These are phyloP conservation scores for Schizotus pectinicornis DNA, from an alignment of 2,888 invertebrate species.

Conservation along the genomic window DNA sequence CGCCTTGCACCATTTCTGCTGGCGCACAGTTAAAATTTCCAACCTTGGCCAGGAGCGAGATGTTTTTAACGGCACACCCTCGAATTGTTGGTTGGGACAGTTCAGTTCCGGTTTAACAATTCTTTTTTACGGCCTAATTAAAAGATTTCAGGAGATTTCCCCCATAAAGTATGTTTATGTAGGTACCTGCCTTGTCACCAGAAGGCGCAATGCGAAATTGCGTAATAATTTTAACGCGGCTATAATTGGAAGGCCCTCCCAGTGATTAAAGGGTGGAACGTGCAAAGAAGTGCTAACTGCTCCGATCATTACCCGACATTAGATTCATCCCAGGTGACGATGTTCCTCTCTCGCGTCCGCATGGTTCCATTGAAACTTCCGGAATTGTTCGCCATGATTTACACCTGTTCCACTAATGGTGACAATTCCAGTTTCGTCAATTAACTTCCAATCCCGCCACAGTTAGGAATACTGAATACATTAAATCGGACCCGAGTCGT, in stretches of 20 bases:
- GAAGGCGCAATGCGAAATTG: conserved; percentile 2
- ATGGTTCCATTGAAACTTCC: conserved; percentile 7
- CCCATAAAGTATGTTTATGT: conserved; percentile 5
- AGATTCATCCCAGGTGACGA: conserved; percentile 30
- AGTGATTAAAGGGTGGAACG: conserved; percentile 34
- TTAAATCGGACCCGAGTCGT: not conserved
- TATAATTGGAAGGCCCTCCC: conserved; percentile 31
- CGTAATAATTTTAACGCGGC: conserved; percentile 31
- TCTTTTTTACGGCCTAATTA: too few relatives aligned
- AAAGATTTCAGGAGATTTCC: too few relatives aligned
- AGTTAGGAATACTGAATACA: conserved; percentile 7
- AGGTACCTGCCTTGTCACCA: not conserved
- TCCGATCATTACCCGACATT: conserved; percentile 34
- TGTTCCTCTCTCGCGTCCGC: conserved; percentile 1
- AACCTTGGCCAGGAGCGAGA: too few relatives aligned
- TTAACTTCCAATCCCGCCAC: conserved; percentile 5
- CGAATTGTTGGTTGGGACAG: too few relatives aligned
- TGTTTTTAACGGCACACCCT: too few relatives aligned
- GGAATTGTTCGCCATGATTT: conserved; percentile 18
- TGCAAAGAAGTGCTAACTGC: conserved; percentile 37
- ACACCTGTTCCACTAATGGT: conserved; percentile 27
- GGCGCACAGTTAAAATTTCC: too few relatives aligned
- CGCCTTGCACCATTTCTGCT: too few relatives aligned
- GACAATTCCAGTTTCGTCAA: conserved; percentile 17
- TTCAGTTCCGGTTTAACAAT: too few relatives aligned